Evolutionary conservation across 2,113 vertebrate genomes (phyloP).

Genomic region (Emydura subglobosa): DNA sequence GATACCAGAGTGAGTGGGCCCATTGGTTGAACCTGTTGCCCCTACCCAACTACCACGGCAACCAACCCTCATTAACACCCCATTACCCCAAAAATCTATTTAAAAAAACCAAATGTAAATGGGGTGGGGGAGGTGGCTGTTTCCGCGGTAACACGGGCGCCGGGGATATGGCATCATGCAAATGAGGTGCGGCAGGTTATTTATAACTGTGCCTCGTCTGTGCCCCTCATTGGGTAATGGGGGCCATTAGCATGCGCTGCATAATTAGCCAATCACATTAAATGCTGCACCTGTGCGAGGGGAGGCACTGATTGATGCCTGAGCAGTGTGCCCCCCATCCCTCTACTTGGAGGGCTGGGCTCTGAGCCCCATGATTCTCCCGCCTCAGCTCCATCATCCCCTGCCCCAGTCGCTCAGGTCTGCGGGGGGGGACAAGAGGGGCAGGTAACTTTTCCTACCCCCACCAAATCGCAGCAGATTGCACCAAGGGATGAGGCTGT

Average conservation of each 20-base stretch:
- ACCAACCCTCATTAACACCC: background rate
- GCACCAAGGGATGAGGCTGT: too few relatives aligned
- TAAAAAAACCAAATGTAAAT: background rate
- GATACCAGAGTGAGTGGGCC: background rate
- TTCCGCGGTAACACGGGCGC: background rate
- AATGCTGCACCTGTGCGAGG: slow-evolving; percentile 79
- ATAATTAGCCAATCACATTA: slow-evolving; percentile 85
- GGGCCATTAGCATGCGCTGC: slow-evolving; percentile 78
- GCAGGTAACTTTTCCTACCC: too few relatives aligned
- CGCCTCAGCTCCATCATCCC: background rate
- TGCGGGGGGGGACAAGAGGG: too few relatives aligned
- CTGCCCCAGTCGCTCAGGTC: too few relatives aligned
- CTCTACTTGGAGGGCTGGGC: background rate
- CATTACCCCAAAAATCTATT: background rate
- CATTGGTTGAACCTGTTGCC: background rate
- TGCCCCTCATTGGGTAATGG: slow-evolving; percentile 80
- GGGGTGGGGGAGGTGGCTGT: background rate
- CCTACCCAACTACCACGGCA: background rate
- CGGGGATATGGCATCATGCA: slow-evolving; percentile 18
- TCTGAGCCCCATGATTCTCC: background rate
- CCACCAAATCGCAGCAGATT: too few relatives aligned
- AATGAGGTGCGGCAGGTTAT: slow-evolving; percentile 68
- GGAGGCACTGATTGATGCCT: slow-evolving; percentile 71
- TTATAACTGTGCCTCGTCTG: slow-evolving; percentile 73
- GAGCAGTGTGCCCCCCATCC: slow-evolving; percentile 16